Base-by-base conservation (phyloP, 2,113 vertebrate species). In the Crotalus viridis region DNA sequence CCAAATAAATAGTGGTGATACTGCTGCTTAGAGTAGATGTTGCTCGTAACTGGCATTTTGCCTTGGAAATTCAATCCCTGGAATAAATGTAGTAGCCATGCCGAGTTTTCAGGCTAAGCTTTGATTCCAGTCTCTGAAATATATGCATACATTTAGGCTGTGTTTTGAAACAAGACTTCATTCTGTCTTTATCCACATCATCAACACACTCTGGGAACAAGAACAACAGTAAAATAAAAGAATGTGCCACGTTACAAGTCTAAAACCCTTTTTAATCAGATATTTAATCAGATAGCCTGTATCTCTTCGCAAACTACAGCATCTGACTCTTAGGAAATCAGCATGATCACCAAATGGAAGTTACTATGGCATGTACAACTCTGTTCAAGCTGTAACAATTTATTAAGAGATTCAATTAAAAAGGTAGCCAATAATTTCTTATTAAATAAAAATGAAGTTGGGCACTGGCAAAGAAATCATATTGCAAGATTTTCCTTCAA, bases 231-330 rank as follows among this genome's bases (percentile, higher is more conserved):
- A 59, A 95, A 88, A 93, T 59, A 90, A 59, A 90, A 56, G 21
- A 95, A 39, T 91, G 54, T 89, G 85, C 92, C 93, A 95, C 96
- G 91, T 96, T 95, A 96, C 24, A 10, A 97, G 95, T 96, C 96
- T 96, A 97, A 97, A 97, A 55, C 89, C 93, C 94, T 96, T 96
- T 97, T 96, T 91, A 93, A 96, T 96, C 96, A 95, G 96, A 96
- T 95, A 56, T 97, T 97, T 96, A 97, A 96, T 96, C 95, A 95
- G 93, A 95, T 96, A 93, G 93, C 94, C 95, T 97, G 94, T 97
- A 97, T 95, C 96, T 97, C 94, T 94, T 95, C 93, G 57, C 91
- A 95, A 95, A 96, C 89, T 96, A 97, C 91, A 93, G 95, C 92
- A 95, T 94, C 93, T 96, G 92, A 96, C 96, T 96, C 96, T 95